Evolutionary conservation across 2,797 vertebrate species (phyloP).

Genomic region (Microctenopoma lineatum): DNA sequence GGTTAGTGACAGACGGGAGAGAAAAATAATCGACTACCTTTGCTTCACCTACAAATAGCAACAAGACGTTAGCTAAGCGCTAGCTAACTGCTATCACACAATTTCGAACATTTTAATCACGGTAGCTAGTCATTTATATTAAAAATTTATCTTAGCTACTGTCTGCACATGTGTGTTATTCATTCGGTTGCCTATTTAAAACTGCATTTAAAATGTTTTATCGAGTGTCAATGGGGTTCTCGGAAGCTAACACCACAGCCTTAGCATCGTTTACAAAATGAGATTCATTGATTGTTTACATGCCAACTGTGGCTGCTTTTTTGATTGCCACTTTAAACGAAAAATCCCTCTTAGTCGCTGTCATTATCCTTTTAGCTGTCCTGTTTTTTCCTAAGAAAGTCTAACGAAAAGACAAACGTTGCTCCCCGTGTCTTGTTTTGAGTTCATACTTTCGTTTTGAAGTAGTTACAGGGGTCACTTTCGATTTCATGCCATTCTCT

Average conservation of each 20-base stretch:
- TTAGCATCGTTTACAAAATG: slow-evolving; percentile 53
- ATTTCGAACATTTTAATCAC: slow-evolving; percentile 31
- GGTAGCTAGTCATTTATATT: background rate
- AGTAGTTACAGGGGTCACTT: slow-evolving; percentile 41
- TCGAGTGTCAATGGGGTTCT: slow-evolving; percentile 37
- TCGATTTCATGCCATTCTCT: slow-evolving; percentile 26
- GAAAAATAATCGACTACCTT: slow-evolving; percentile 48
- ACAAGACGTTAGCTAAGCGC: slow-evolving; percentile 63
- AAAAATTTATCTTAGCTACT: background rate
- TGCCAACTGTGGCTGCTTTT: slow-evolving; percentile 4
- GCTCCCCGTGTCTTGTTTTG: slow-evolving; percentile 10
- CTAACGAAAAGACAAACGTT: slow-evolving; percentile 1
- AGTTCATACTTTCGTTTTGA: slow-evolving; percentile 59
- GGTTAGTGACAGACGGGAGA: slow-evolving; percentile 57
- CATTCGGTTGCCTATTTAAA: background rate
- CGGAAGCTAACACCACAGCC: slow-evolving; percentile 55
- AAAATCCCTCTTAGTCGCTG: rapidly evolving
- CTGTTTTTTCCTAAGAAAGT: background rate
- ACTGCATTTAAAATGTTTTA: background rate
- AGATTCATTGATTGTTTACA: slow-evolving; percentile 62
- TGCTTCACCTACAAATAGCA: slow-evolving; percentile 61
- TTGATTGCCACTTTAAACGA: background rate
- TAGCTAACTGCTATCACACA: slow-evolving; percentile 68
- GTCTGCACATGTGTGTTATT: background rate
- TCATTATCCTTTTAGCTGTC: background rate